Evolutionary conservation across 2,888 invertebrate species (phyloP), one percentile per base, ranked within the genome.

Genomic region (Caenorhabditis auriculariae): DNA sequence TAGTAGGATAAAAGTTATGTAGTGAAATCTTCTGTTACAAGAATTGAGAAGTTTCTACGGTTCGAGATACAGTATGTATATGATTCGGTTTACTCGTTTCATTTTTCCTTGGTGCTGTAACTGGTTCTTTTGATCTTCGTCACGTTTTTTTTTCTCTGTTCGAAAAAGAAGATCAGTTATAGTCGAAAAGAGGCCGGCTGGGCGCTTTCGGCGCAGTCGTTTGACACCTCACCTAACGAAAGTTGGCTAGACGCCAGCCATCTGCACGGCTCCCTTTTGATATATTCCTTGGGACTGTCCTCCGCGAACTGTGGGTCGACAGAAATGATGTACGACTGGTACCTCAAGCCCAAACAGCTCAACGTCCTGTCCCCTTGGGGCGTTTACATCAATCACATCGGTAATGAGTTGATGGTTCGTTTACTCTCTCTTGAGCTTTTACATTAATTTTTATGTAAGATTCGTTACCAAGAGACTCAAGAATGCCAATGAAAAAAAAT

Each of bases 281-380:
- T 46, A 51, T 50, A 56, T 52, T 58, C 54, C 56, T 53, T 55
- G 51, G 53, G 57, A 56, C 38, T 54, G 53, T 50, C 49, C 43
- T 9, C 12, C 9, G n/a, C n/a, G 12, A 9, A 35, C 35, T 12
- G n/a, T n/a, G n/a, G n/a, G n/a, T n/a, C n/a, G n/a, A n/a, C 28
- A 32, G 15, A 12, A 24, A 60, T 38, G 27, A 61, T 65, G 66
- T 73, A 69, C 61, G 71, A 73, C 49, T 66, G 60, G 55, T 47
- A 51, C 6, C 56, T 57, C 23, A 65, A 66, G 28, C 65, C 69
- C 51, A 55, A 61, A 35, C 28, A 68, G 27, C 46, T 79, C 41
- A 69, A 71, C 48, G 77, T 80, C n/a, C 66, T 75, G 23, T 75
- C 78, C 2, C 80, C 80, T 21, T 79, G 77, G 72, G 68, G 74